Base-by-base conservation (phyloP, 2,888 invertebrate species). In the Mesochorus sp. region DNA sequence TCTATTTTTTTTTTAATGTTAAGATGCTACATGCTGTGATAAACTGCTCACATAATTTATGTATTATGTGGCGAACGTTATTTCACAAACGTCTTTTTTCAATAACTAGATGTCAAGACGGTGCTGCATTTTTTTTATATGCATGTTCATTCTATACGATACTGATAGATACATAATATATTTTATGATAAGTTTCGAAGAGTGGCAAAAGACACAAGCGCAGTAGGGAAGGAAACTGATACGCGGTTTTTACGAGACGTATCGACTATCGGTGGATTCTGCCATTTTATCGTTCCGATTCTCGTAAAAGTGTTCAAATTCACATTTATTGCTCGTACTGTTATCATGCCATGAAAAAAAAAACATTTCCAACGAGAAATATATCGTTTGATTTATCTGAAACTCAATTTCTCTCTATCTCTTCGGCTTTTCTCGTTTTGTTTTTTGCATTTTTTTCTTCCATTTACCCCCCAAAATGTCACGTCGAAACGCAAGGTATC, bases 321-420 rank as follows among this genome's bases (percentile, higher is more conserved):
- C 80, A 76, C 83, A 83, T 84, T 84, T 83, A 83, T 83, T 79
- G 80, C 80, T 64, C 49, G 49, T 34, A 53, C 68, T 64, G 79
- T 82, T 83, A 82, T 84, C 81, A 71, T 71, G 67, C 26, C 39
- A 31, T 28, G 49, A 64, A 55, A 47, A 44, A 59, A 28, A 61
- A 61, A 68, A 68, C 47, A 53, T 62, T 61, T 61, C 66, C 19
- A 62, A 77, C 67, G 72, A 77, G 67, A 77, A 72, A 77, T 77
- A 80, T 71, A 83, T 81, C 80, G 71, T 76, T 82, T 84, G 84
- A 84, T 84, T 84, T 84, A 84, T 84, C 80, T 70, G 53, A 67
- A 74, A 76, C 73, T 57, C 61, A 72, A 73, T 55, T 72, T 39
- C 49, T 44, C 76, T 17, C 66, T 53, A 61, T 78, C 73, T 37